A percentile compares a stretch with the other conserved stretches of the same genome.
Conservation (phyloP, 2,113 vertebrate genomes). For the Alouatta palliata region DNA sequence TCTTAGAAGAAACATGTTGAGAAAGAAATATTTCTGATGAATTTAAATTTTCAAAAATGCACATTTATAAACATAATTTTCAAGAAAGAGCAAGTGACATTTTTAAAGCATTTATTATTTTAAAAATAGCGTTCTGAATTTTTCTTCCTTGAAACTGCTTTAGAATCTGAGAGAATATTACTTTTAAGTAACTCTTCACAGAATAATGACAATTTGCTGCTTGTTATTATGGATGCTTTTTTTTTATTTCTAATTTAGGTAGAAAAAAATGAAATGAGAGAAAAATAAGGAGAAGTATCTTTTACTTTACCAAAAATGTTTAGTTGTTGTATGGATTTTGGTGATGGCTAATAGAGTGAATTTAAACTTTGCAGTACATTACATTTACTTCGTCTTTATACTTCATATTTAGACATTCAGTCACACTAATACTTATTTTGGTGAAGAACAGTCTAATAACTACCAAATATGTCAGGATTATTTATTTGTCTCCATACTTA, state of each 20-base stretch:
- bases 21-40: background rate
- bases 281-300: background rate
- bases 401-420: background rate
- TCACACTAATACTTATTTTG: background rate
- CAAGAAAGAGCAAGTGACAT: background rate
- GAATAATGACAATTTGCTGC: background rate
- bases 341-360: background rate
- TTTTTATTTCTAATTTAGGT: background rate
- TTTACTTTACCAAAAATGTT: background rate
- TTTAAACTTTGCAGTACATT: background rate
- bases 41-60: background rate
- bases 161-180: background rate
- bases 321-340: background rate
- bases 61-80: background rate
- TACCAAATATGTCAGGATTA: background rate
- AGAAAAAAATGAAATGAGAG: background rate
- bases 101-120: constrained; percentile 36
- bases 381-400: background rate
- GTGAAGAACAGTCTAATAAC: background rate
- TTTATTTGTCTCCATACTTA: background rate
- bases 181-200: background rate
- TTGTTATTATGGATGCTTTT: background rate
- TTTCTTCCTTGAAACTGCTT: background rate
- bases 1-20: background rate
- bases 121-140: background rate